phyloP scores from a whole-genome alignment of 2,888 invertebrate species.

The Orthosia gracilis region DNA sequence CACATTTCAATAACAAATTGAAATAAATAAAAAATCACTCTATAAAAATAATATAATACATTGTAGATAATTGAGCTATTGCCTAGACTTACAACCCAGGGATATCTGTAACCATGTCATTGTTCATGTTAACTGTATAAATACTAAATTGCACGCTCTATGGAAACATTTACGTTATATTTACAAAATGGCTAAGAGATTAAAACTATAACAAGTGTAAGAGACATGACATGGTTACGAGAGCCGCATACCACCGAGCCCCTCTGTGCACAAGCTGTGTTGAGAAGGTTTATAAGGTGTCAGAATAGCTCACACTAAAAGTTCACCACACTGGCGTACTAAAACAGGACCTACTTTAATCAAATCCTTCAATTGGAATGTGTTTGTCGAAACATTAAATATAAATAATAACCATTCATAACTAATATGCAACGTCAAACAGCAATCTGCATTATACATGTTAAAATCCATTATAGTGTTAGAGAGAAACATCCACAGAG shows the following conservation, averaged over 20 bases:
- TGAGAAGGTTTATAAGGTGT: constrained; percentile 80
- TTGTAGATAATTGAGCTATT: constrained; percentile 87
- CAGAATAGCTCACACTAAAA: constrained; percentile 82
- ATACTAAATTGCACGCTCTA: constrained; percentile 71
- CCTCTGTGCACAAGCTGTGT: constrained; percentile 87
- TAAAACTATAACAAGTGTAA: constrained; percentile 69
- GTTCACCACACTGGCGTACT: constrained; percentile 67
- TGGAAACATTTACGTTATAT: constrained; percentile 78
- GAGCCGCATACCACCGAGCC: constrained; percentile 88
- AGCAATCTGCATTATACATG: constrained; percentile 66
- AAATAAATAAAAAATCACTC: constrained; percentile 84
- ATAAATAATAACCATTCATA: constrained; percentile 59
- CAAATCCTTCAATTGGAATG: constrained; percentile 72
- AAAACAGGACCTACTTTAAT: constrained; percentile 68
- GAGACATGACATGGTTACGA: constrained; percentile 86
- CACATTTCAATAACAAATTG: constrained; percentile 83
- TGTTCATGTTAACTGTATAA: constrained; percentile 62
- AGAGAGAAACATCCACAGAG: constrained; percentile 72
- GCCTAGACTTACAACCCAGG: constrained; percentile 89
- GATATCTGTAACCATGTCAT: constrained; percentile 89
- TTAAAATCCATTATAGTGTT: constrained; percentile 69
- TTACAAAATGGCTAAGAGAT: constrained; percentile 77
- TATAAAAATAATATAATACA: constrained; percentile 81
- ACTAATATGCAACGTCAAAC: constrained; percentile 61
- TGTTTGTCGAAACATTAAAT: constrained; percentile 52